These are phyloP conservation scores for Tinea semifulvella DNA, from an alignment of 2,888 invertebrate species.

Conservation along the genomic window DNA sequence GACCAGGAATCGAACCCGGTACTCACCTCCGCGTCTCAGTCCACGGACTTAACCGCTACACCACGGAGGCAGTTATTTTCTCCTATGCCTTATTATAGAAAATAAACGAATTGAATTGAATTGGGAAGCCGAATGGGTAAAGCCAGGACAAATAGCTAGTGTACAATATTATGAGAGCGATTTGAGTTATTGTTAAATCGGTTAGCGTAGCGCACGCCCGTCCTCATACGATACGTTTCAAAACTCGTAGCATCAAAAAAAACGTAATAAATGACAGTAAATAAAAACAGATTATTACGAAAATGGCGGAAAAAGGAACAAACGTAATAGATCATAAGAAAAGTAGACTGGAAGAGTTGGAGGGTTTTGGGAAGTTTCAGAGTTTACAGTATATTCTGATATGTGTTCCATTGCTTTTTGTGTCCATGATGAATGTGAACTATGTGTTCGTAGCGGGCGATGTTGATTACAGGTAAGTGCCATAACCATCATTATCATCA, in stretches of 20 bases:
- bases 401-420: constrained; percentile 37
- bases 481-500: too few relatives aligned
- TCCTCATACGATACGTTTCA: background rate
- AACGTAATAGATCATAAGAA: constrained; percentile 1
- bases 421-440: constrained; percentile 47
- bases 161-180: too few relatives aligned
- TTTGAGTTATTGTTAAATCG: background rate
- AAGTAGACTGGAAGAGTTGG: constrained; percentile 19
- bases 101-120: too few relatives aligned
- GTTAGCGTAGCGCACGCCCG: constrained; percentile 1
- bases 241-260: too few relatives aligned
- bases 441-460: constrained; percentile 49
- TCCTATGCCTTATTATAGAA: too few relatives aligned
- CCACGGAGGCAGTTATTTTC: too few relatives aligned
- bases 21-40: too few relatives aligned
- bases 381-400: constrained; percentile 37
- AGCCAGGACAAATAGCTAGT: too few relatives aligned
- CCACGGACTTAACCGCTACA: too few relatives aligned
- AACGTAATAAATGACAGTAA: background rate
- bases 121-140: too few relatives aligned
- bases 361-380: constrained; percentile 41
- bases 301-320: constrained; percentile 4
- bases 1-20: too few relatives aligned
- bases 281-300: background rate
- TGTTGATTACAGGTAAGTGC: constrained; percentile 36